Base-by-base conservation (phyloP, 1,140 invertebrate genomes). In the Drosophila asahinai region DNA sequence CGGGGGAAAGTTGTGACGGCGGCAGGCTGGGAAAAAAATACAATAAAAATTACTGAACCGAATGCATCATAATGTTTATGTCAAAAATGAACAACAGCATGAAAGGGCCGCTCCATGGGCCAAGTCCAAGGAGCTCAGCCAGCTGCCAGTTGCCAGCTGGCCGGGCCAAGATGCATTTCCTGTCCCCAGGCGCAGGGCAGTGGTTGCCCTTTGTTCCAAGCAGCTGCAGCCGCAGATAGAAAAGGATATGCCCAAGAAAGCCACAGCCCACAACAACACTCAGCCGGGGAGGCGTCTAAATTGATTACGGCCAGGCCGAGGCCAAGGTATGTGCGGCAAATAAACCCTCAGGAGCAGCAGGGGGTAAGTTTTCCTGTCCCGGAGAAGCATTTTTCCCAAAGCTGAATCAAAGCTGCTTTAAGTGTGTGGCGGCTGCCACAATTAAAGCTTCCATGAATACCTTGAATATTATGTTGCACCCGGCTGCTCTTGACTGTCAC, bases 31-130 rank as follows among this genome's bases (percentile, higher is more conserved):
- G 48, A 63, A 59, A 64, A 72, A 90, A 82, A 90, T 90, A 90
- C 86, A 90, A 90, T 90, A 90, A 90, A 90, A 91, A 90, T 90
- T 90, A 90, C 86, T 90, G 75, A 80, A 90, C 81, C 86, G 79
- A 90, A 90, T 90, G 81, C 86, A 90, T 90, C 86, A 90, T 90
- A 90, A 90, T 90, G 86, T 90, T 90, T 90, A 82, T 80, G 79
- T 90, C 86, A 82, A 81, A 90, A 90, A 66, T 82, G 86, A 86
- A 77, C 86, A 90, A 82, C 86, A 89, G 54, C 67, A 73, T 81
- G 67, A 89, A 87, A 81, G 65, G 67, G 72, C 71, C 58, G 52
- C 33, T 55, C 52, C 33, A 55, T 40, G 57, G 61, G 72, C 66
- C 64, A 62, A 67, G 64, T 64, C 65, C 57, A 55, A 64, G 49